A percentile compares a stretch with the other conserved stretches of the same genome.
phyloP scores from a whole-genome alignment of 2,888 invertebrate species.

The Belgica antarctica region DNA sequence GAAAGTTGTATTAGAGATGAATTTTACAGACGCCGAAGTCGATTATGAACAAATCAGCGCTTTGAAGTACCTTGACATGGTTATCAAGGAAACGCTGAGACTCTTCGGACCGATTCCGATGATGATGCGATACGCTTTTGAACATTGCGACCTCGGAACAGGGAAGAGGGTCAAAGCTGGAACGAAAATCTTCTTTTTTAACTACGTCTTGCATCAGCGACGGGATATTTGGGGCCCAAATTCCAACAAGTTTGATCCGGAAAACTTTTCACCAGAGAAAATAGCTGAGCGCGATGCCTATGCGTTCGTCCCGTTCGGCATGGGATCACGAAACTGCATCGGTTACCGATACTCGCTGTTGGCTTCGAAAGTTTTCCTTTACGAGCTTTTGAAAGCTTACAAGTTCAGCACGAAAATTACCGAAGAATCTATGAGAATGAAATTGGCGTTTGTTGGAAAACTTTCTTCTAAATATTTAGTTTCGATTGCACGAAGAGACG shows the following conservation, averaged over 20 bases:
- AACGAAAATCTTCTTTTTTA: not conserved
- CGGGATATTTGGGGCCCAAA: conserved; percentile 22
- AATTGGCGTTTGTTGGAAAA: not conserved
- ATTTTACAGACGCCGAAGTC: not conserved
- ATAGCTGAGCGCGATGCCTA: conserved; percentile 12
- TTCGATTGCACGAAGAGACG: too few species aligned
- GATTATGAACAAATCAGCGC: not conserved
- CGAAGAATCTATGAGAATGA: not conserved
- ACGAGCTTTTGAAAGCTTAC: conserved; percentile 26
- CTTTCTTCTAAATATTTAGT: not conserved
- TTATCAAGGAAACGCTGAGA: conserved; percentile 30
- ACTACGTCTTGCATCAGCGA: conserved; percentile 12
- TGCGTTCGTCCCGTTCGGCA: conserved; percentile 21
- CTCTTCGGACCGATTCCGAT: conserved; percentile 4
- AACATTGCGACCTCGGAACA: conserved; percentile 23
- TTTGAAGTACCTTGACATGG: conserved; percentile 20
- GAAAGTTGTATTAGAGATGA: conserved; percentile 5
- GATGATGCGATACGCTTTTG: not conserved
- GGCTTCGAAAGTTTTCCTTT: not conserved
- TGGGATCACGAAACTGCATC: conserved; percentile 24
- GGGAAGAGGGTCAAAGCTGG: conserved; percentile 10
- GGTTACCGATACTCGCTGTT: conserved; percentile 21
- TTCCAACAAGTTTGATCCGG: conserved; percentile 1
- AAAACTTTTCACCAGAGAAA: conserved; percentile 23
- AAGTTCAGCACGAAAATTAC: conserved; percentile 1